These are phyloP conservation scores for Mesembrinibis cayennensis DNA, from an alignment of 2,113 vertebrate species.

Conservation along the genomic window DNA sequence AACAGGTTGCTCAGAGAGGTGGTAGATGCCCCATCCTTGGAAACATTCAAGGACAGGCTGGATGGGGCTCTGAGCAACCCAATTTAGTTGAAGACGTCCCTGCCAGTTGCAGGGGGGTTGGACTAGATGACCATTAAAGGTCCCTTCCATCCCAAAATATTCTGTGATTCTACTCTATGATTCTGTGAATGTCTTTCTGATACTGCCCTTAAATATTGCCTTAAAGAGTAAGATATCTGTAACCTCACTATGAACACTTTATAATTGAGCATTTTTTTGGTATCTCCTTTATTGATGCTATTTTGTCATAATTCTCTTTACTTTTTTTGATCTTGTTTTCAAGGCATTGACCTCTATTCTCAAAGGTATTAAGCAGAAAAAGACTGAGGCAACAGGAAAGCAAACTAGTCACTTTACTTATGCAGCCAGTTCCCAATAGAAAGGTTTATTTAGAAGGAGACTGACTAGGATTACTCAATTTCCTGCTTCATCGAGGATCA, in stretches of 20 bases:
- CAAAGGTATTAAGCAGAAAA: background rate
- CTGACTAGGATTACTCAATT: conserved; percentile 34
- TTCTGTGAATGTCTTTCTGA: background rate
- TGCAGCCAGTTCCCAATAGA: background rate
- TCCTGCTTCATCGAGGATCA: conserved; percentile 43
- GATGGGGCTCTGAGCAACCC: no score
- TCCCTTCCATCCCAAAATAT: no score
- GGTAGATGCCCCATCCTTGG: no score
- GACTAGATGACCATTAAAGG: no score
- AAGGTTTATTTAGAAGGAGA: conserved; percentile 8
- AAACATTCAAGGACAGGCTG: no score
- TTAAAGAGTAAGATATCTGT: background rate
- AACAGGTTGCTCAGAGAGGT: no score
- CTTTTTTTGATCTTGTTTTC: background rate
- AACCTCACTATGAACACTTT: background rate
- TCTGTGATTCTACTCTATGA: no score
- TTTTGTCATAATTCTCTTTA: background rate
- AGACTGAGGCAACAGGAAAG: background rate
- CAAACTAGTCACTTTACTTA: background rate
- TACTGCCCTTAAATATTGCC: background rate
- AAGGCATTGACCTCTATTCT: background rate
- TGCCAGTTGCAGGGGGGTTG: no score
- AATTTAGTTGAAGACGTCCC: no score
- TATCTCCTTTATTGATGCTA: background rate
- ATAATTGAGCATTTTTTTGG: background rate